Evolutionary conservation across 1,140 invertebrate species (phyloP).

Genomic region (Cyphomyrmex costatus): DNA sequence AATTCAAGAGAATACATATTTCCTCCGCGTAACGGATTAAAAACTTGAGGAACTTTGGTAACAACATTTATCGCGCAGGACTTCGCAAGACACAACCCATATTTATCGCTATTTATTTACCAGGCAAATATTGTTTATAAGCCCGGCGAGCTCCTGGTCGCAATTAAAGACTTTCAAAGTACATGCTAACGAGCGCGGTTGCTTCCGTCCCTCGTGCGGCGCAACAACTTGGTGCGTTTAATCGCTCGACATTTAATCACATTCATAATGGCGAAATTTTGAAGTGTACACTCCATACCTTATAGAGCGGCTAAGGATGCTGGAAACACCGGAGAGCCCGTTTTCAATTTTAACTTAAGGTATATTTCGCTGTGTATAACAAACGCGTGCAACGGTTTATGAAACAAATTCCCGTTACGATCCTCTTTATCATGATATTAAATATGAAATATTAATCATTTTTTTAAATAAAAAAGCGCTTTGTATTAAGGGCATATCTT

Average conservation of each 20-base stretch:
- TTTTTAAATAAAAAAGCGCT: background rate
- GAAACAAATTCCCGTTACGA: background rate
- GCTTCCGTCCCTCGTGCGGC: slow-evolving; percentile 15
- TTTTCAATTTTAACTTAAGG: slow-evolving; percentile 27
- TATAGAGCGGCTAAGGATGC: background rate
- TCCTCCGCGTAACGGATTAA: background rate
- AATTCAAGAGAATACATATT: background rate
- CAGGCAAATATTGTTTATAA: slow-evolving; percentile 46
- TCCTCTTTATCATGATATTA: slow-evolving; percentile 20
- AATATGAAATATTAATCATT: background rate
- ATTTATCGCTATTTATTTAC: slow-evolving; percentile 50
- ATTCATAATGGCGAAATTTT: slow-evolving; percentile 47
- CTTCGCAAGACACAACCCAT: background rate
- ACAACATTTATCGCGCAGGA: slow-evolving; percentile 42
- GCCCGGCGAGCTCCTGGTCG: slow-evolving; percentile 20
- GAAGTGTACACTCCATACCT: background rate
- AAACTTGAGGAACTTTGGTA: slow-evolving; percentile 21
- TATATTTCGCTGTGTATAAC: background rate
- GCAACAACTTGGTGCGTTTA: slow-evolving; percentile 46
- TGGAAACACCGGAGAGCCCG: background rate
- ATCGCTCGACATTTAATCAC: slow-evolving; percentile 51
- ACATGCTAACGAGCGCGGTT: slow-evolving; percentile 54
- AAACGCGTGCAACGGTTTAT: background rate
- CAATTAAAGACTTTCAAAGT: slow-evolving; percentile 65
- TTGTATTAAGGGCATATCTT: background rate